Evolutionary conservation across 2,113 vertebrate genomes (phyloP).

Genomic region (Tychaedon coryphoeus): DNA sequence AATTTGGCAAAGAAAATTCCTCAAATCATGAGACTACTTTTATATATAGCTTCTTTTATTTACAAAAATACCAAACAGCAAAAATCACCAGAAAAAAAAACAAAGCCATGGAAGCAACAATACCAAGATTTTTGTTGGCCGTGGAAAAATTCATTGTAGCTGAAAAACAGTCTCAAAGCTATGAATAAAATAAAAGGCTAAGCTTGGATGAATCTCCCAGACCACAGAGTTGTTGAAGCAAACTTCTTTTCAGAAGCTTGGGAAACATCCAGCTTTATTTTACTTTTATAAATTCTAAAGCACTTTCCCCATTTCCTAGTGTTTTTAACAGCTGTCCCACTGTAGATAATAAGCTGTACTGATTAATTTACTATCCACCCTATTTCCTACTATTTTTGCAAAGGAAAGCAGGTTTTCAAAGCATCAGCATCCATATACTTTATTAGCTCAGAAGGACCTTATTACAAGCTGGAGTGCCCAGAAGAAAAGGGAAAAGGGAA

Average conservation of each 20-base stretch:
- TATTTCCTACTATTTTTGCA: background rate
- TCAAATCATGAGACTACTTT: background rate
- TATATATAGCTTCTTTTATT: background rate
- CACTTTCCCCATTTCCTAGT: background rate
- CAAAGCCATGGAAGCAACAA: background rate
- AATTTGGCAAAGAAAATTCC: background rate
- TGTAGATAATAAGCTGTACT: background rate
- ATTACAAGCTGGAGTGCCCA: background rate
- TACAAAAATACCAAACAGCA: background rate
- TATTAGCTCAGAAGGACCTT: background rate
- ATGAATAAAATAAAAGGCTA: constrained; percentile 5
- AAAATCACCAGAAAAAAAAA: background rate
- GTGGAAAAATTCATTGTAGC: background rate
- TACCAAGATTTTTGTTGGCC: background rate
- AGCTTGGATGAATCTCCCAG: background rate
- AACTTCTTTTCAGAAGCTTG: background rate
- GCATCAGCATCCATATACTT: background rate
- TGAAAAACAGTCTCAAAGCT: background rate
- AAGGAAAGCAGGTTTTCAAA: background rate
- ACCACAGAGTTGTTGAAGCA: background rate
- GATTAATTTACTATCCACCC: background rate
- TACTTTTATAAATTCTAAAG: background rate
- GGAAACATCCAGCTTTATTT: background rate
- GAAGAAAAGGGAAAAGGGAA: background rate
- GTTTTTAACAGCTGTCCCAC: background rate